Evolutionary conservation across 2,888 invertebrate species (phyloP).

Genomic region (Physocephala rufipes): DNA sequence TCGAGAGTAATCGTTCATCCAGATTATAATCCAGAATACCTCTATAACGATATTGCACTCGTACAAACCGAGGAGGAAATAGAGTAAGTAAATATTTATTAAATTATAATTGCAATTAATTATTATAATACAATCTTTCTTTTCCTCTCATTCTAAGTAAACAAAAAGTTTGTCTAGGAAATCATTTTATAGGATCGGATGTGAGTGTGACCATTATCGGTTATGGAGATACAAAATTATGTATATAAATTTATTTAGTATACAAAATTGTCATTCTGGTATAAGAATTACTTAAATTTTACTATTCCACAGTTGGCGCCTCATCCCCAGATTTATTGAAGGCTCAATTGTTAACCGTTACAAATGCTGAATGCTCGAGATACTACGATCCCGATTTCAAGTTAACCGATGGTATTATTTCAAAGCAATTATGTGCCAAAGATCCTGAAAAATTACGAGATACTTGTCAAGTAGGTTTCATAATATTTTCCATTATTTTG

Average conservation of each 20-base stretch:
- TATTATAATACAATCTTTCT: no score
- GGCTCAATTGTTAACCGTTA: slow-evolving; percentile 45
- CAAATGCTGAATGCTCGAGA: slow-evolving; percentile 29
- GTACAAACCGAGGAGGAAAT: neutral
- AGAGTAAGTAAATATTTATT: neutral
- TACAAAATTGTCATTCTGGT: neutral
- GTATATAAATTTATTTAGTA: neutral
- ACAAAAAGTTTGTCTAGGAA: slow-evolving; percentile 10
- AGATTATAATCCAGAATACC: slow-evolving; percentile 1
- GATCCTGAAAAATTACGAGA: slow-evolving; percentile 35
- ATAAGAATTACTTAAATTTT: no score
- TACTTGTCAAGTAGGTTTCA: slow-evolving; percentile 17
- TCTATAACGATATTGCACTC: neutral
- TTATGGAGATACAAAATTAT: slow-evolving; percentile 39
- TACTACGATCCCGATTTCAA: slow-evolving; percentile 15
- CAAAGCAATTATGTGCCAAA: slow-evolving; percentile 41
- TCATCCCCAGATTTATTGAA: slow-evolving; percentile 51
- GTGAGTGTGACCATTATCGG: slow-evolving; percentile 38
- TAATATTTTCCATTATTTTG: neutral
- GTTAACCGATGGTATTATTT: slow-evolving; percentile 29
- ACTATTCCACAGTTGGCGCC: slow-evolving; percentile 14
- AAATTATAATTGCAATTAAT: neutral
- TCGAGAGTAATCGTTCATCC: slow-evolving; percentile 20
- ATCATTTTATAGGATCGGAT: neutral
- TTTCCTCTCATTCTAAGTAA: no score